These are phyloP conservation scores for Gyps fulvus DNA, from an alignment of 2,113 vertebrate species.

Conservation along the genomic window DNA sequence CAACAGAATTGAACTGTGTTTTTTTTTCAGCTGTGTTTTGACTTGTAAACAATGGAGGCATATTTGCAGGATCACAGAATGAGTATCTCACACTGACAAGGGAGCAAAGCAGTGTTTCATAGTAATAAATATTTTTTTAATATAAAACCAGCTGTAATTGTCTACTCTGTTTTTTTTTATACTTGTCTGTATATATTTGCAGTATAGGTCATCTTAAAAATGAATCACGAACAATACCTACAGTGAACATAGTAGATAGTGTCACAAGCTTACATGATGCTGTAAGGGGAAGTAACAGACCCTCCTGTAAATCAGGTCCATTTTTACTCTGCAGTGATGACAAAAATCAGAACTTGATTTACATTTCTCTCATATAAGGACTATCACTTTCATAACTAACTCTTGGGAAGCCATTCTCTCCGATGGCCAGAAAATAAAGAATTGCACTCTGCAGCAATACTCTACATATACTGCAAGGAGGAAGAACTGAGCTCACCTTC, in stretches of 20 bases:
- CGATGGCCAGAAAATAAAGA: neutral
- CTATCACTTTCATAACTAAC: neutral
- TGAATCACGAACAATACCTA: neutral
- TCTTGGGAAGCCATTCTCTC: neutral
- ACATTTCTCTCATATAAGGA: neutral
- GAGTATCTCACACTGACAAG: neutral
- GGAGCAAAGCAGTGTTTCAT: neutral
- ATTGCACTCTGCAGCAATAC: accelerated
- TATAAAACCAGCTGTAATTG: neutral
- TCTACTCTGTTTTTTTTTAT: neutral
- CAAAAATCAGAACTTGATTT: neutral
- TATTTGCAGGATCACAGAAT: neutral
- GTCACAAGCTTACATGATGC: neutral
- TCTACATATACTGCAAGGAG: neutral
- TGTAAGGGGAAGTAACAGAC: neutral
- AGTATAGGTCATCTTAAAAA: neutral
- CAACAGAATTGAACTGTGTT: neutral
- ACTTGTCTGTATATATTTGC: neutral
- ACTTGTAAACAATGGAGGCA: neutral
- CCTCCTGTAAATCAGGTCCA: neutral
- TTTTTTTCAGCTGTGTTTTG: neutral
- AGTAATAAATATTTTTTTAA: neutral
- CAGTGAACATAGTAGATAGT: neutral
- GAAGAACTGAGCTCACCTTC: neutral
- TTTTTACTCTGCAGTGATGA: neutral